Evolutionary conservation across 2,888 invertebrate genomes (phyloP).

Genomic region (Yponomeuta evonymella): DNA sequence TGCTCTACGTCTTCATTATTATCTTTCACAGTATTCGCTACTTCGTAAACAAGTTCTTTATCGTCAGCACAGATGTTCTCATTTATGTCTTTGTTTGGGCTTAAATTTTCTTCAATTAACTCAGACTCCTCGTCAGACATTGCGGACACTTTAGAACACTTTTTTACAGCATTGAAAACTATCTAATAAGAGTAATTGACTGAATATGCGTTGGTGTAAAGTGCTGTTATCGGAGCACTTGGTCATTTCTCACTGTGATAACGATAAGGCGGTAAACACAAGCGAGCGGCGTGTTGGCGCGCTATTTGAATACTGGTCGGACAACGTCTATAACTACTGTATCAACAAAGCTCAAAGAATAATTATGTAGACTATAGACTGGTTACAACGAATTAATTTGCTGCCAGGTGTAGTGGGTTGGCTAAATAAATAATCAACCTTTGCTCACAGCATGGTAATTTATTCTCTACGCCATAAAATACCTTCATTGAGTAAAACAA

Average conservation of each 20-base stretch:
- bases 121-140: slow-evolving; percentile 52
- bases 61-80: slow-evolving; percentile 3
- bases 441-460: too few species aligned
- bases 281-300: slow-evolving; percentile 29
- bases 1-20: slow-evolving; percentile 22
- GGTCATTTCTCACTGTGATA: slow-evolving; percentile 15
- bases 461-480: too few species aligned
- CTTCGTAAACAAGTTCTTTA: slow-evolving; percentile 7
- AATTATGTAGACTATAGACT: slow-evolving; percentile 13
- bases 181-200: neutral
- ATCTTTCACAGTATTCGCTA: slow-evolving; percentile 16
- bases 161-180: neutral
- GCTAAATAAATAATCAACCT: too few species aligned
- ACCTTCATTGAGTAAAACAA: too few species aligned
- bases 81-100: slow-evolving; percentile 23
- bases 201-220: neutral
- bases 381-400: too few species aligned
- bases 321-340: slow-evolving; percentile 37
- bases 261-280: slow-evolving; percentile 17
- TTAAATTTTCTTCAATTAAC: slow-evolving; percentile 20
- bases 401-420: too few species aligned
- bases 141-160: slow-evolving; percentile 21
- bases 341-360: slow-evolving; percentile 50
- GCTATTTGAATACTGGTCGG: slow-evolving; percentile 35
- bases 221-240: neutral